Conservation (phyloP, 2,797 vertebrate genomes). For the Peromyscus aztecus region DNA sequence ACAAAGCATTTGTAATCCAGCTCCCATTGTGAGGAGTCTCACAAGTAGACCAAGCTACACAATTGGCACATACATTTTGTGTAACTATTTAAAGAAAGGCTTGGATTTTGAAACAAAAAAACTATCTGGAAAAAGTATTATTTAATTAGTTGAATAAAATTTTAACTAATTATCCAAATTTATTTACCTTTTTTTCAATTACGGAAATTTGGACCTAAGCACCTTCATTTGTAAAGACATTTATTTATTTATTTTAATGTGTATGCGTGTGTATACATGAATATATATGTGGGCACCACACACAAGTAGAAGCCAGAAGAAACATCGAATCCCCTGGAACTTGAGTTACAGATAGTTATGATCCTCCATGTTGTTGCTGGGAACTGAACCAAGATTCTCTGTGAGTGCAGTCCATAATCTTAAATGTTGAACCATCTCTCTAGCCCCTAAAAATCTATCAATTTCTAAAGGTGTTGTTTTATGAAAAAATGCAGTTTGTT, state of each 20-base stretch:
- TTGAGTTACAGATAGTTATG: neutral
- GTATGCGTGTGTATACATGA: neutral
- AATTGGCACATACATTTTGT: neutral
- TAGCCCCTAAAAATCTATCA: neutral
- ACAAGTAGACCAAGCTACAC: too few relatives aligned
- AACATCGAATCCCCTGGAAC: neutral
- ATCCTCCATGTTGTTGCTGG: neutral
- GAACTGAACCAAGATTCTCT: neutral
- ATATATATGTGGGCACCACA: too few relatives aligned
- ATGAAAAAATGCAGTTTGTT: neutral
- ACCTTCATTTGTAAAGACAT: neutral
- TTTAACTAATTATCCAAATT: neutral
- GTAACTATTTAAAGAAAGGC: neutral
- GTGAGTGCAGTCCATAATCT: neutral
- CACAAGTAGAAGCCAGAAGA: neutral
- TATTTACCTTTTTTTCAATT: neutral
- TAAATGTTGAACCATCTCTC: neutral
- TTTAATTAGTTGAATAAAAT: neutral
- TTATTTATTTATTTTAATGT: neutral
- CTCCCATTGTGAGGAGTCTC: too few relatives aligned
- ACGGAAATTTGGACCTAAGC: neutral
- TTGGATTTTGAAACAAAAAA: slow-evolving; percentile 9
- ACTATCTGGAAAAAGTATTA: neutral
- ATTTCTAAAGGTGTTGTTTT: neutral
- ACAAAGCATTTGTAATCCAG: neutral